Evolutionary conservation across 2,797 vertebrate species (phyloP).

Genomic region (Crocodylus rhombifer): DNA sequence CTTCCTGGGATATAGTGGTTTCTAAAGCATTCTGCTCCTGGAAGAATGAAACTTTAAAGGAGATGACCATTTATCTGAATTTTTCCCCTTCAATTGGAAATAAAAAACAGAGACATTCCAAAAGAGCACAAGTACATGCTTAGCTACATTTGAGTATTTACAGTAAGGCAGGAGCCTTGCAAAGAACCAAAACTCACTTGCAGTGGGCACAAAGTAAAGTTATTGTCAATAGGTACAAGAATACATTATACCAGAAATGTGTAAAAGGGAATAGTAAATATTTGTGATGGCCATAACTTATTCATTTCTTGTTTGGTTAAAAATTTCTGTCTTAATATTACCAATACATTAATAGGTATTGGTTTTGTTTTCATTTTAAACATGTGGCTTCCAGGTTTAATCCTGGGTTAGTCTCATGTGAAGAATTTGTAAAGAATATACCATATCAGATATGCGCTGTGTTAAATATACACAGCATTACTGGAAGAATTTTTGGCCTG

Average conservation of each 20-base stretch:
- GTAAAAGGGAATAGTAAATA: background rate
- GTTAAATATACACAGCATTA: background rate
- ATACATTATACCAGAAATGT: background rate
- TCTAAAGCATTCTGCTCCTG: background rate
- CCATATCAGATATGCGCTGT: background rate
- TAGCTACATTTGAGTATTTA: background rate
- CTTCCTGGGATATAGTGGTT: background rate
- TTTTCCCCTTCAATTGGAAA: too few species aligned
- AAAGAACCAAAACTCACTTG: background rate
- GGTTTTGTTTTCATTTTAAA: background rate
- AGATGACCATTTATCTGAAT: background rate
- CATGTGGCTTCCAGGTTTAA: background rate
- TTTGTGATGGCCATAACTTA: accelerated
- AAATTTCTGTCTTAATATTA: background rate
- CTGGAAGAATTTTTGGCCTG: background rate
- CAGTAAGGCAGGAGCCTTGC: background rate
- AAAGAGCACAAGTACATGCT: background rate
- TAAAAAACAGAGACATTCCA: background rate
- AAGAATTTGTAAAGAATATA: background rate
- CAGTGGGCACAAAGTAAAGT: background rate
- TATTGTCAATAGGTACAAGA: background rate
- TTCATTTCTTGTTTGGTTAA: background rate
- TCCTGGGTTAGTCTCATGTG: background rate
- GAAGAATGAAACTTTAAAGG: background rate
- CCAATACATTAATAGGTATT: background rate